Evolutionary conservation across 1,140 invertebrate genomes (phyloP), one percentile per base, ranked within the genome.

Genomic region (Galleria mellonella): DNA sequence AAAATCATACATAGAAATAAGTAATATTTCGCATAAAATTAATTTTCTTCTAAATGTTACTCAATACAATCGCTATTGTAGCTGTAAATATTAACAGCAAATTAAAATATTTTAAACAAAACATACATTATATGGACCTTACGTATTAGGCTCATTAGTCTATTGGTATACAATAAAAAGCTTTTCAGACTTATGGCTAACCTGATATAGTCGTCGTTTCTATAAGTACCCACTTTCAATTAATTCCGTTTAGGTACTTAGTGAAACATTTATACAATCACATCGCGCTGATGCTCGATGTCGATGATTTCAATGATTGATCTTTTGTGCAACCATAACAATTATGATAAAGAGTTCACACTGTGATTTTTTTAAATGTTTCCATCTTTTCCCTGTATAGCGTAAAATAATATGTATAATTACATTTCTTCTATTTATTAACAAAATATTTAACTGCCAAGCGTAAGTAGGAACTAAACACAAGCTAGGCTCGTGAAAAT

Each of bases 391-490:
- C 45, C 45, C 37, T 44, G 43, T 51, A 32, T 43, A 17, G 39
- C 43, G 40, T 38, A 38, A 52, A 35, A 46, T 23, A 32, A 35
- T 23, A 17, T 15, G 14, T 15, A 41, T 13, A 42, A 9, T 14
- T 39, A 30, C 15, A 28, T 3, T 36, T 15, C 9, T 9, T 9
- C 38, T 47, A 41, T 47, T 29, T 41, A 36, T 17, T 42, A 49
- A 55, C 36, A 38, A 49, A 55, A 55, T 30, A 15, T 36, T 31
- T 35, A 47, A 49, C 64, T 70, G 74, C 66, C 65, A 81, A 73
- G 71, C 74, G 69, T 78, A 84, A 77, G 77, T 81, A 84, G 81
- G 77, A 84, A 84, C 77, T 81, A 81, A 84, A 81, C 74, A 78
- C 75, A 82, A 81, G 81, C 77, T 73, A 72, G 72, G 72, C 74